Conservation (phyloP, 2,113 vertebrate species). For the Anolis sagrei region DNA sequence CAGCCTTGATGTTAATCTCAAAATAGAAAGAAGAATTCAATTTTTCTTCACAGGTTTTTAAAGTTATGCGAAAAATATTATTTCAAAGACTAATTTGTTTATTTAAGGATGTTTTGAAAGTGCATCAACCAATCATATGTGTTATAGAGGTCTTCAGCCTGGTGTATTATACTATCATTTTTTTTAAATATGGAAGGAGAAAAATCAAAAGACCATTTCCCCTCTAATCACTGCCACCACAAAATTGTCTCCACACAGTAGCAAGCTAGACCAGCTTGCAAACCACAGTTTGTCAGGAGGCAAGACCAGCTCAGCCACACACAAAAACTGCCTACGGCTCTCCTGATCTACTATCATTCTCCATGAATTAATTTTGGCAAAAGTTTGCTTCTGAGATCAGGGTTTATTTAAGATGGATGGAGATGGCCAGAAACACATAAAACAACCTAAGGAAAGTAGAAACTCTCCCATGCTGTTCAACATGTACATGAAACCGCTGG, state of each 20-base stretch:
- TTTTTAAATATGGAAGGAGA: background rate
- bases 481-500: too few relatives aligned
- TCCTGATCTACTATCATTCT: background rate
- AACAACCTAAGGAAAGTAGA: background rate
- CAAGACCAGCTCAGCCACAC: background rate
- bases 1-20: background rate
- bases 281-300: background rate
- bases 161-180: background rate
- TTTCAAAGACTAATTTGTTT: background rate
- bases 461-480: too few relatives aligned
- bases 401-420: too few relatives aligned
- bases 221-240: background rate
- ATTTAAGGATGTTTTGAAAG: background rate
- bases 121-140: background rate
- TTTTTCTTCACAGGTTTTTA: slow-evolving; percentile 9
- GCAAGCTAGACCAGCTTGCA: background rate
- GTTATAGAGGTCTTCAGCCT: background rate
- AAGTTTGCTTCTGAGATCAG: background rate
- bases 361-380: background rate
- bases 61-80: background rate
- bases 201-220: background rate
- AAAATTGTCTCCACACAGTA: background rate
- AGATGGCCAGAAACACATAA: background rate
- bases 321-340: background rate
- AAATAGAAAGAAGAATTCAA: background rate